Base-by-base conservation (phyloP, 2,113 vertebrate species). In the Upupa epops region DNA sequence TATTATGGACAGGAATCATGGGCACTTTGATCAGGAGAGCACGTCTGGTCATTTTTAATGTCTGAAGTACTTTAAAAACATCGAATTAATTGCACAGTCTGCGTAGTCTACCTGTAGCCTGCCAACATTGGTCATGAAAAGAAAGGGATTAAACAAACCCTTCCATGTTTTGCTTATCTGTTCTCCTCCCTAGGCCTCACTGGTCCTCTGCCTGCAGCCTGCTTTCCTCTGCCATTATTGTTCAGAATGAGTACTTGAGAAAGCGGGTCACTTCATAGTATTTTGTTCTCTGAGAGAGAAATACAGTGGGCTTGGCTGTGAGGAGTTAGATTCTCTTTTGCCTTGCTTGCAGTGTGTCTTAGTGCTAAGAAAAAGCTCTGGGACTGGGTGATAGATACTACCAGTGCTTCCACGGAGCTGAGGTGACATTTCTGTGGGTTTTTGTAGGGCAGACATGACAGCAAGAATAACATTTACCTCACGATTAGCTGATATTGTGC, bases 41-140 rank as follows among this genome's bases (percentile, higher is more conserved):
- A 51, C 69, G 54, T 25, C 73, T 83, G n/a, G 61, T 83, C 49
- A n/a, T 85, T 93, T 88, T 75, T 82, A 40, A 42, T 89, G 55
- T 72, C 37, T 91, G 49, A 34, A 49, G 11, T 75, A 25, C 54
- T 40, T 75, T 49, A 72, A 70, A 90, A 17, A 71, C 45, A 40
- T 6, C 56, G 56, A 60, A 31, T 51, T 77, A 83, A 81, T 90
- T 81, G 17, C 36, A n/a, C 4, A 54, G 54, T 52, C 58, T 89
- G 26, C 1, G 1, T 92, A 64, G 45, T 60, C 28, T 75, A 78
- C 65, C 54, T 78, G 3, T 40, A 63, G 61, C n/a, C 37, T 86
- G 7, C 65, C 14, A 32, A 17, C 34, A 37, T 6, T 81, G 40
- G 32, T 83, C 37, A 21, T 86, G 60, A 60, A 90, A 88, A 74